Evolutionary conservation across 2,113 vertebrate species (phyloP).

Genomic region (Promerops cafer): DNA sequence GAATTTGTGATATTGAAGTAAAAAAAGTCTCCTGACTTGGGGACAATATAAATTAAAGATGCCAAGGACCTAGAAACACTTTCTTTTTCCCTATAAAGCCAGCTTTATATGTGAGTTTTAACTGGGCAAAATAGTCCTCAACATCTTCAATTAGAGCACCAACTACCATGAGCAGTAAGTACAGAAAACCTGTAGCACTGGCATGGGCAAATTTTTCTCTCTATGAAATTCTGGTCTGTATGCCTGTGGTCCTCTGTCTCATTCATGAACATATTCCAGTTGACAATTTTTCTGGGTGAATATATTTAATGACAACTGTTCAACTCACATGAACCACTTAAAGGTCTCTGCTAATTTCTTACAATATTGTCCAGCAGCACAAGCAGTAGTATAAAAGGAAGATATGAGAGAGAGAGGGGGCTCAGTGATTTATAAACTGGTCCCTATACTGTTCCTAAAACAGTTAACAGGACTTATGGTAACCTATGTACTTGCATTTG

Average conservation of each 20-base stretch:
- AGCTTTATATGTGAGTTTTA: neutral
- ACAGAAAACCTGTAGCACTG: neutral
- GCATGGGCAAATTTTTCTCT: neutral
- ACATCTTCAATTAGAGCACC: neutral
- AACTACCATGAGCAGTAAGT: neutral
- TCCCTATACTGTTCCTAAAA: neutral
- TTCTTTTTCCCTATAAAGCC: neutral
- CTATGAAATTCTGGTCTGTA: neutral
- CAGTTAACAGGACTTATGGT: neutral
- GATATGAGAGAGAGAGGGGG: neutral
- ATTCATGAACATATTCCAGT: neutral
- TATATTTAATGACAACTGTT: neutral
- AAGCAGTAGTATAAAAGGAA: neutral
- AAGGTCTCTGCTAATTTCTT: neutral
- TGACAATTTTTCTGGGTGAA: neutral
- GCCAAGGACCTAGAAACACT: neutral
- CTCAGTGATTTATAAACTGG: neutral
- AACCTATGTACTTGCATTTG: neutral
- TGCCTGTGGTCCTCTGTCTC: neutral
- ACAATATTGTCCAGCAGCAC: neutral
- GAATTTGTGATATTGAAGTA: neutral
- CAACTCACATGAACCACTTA: neutral
- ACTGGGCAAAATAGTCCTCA: neutral
- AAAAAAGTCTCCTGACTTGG: neutral
- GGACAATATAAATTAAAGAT: neutral